Evolutionary conservation across 2,113 vertebrate species (phyloP), one percentile per base, ranked within the genome.

Genomic region (Aegypius monachus): DNA sequence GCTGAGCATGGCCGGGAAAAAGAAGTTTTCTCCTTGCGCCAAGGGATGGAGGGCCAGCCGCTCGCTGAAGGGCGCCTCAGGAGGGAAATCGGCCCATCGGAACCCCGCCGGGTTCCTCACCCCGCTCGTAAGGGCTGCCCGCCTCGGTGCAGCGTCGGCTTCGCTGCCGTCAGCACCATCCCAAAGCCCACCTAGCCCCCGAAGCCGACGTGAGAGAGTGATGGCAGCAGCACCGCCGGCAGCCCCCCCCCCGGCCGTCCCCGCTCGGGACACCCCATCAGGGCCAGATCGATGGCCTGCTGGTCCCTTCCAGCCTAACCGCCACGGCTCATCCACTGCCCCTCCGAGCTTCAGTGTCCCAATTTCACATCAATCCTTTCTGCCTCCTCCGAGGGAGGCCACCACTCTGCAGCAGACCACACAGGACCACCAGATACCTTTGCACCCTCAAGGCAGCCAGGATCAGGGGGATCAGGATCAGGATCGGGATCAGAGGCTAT

Each of bases 221-320:
- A 14, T 13, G 61, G 31, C 31, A 26, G 56, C n/a, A 10, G 61
- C 50, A 3, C 52, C 5, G 2, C 26, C 5, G 16, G 65, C 62
- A 40, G 40, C 34, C 56, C 19, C 1, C 56, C 19, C 1, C 56
- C 20, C 6, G 29, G 56, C 48, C 1, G 1, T 40, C 56, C 32
- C 72, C 11, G 1, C 22, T 43, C 5, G 10, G 50, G 48, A 36
- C 4, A 26, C 26, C 27, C 9, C 15, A 2, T 9, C 42, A 11
- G 5, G 31, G 21, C 32, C 31, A 1, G 4, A 17, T 3, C 8
- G 4, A 7, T 21, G 42, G n/a, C 42, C 40, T 8, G 11, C 13
- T 16, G 13, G 19, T 16, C 47, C 31, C 65, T 63, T 68, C 71
- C 56, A 47, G 34, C 55, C 38, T 26, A 12, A 52, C 13, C 15